Conservation (phyloP, 2,888 invertebrate species). For the Hyles lineata region DNA sequence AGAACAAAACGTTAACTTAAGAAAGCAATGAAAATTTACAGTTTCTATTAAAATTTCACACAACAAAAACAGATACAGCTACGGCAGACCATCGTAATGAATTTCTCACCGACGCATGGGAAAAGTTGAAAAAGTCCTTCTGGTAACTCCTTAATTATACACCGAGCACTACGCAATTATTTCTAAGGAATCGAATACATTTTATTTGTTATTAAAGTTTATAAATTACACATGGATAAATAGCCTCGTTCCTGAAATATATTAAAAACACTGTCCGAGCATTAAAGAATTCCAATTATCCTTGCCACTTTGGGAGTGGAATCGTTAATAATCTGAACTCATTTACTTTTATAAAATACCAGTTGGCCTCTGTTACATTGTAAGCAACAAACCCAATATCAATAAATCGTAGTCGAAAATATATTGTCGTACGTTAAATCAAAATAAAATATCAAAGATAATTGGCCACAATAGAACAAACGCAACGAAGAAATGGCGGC, state of each 20-base stretch:
- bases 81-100: not conserved
- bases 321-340: conserved; percentile 11
- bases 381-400: conserved; percentile 13
- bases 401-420: conserved; percentile 25
- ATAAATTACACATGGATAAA: not conserved
- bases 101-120: conserved; percentile 12
- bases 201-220: not conserved
- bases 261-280: not conserved
- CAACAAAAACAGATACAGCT: not conserved
- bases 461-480: conserved; percentile 45
- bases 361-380: conserved; percentile 35
- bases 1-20: conserved; percentile 21
- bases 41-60: not conserved
- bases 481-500: conserved; percentile 52
- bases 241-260: not conserved
- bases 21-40: conserved; percentile 20
- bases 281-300: conserved; percentile 28
- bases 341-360: conserved; percentile 37
- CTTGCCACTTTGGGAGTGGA: conserved; percentile 26
- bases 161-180: not conserved
- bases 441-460: conserved; percentile 43
- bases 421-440: conserved; percentile 28
- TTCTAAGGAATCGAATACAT: not conserved
- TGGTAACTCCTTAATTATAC: conserved; percentile 8
- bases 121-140: not conserved